Conservation (phyloP, 2,113 vertebrate genomes). For the Origma solitaria region DNA sequence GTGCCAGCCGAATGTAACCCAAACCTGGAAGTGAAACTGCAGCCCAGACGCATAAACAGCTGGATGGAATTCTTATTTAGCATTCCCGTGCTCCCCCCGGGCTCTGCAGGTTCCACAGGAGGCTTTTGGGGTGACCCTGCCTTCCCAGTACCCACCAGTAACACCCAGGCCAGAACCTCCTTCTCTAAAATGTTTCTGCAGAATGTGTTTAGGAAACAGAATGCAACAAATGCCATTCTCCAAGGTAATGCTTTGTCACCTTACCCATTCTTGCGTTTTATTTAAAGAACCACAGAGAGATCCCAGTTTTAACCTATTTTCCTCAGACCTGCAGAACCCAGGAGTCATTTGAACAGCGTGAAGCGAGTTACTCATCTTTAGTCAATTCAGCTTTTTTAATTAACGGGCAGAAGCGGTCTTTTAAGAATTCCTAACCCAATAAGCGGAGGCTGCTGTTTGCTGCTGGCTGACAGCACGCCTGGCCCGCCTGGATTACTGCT, state of each 20-base stretch:
- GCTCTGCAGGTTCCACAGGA: not conserved
- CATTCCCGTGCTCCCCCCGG: not conserved
- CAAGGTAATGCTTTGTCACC: not conserved
- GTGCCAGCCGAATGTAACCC: not conserved
- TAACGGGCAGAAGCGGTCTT: not conserved
- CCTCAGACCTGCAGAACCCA: not conserved
- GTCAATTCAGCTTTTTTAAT: not conserved
- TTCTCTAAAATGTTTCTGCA: not conserved
- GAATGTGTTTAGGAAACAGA: not conserved
- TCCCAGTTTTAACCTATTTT: not conserved
- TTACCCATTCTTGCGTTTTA: not conserved
- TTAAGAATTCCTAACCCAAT: not conserved
- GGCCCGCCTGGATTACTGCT: not conserved
- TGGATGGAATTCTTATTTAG: not conserved
- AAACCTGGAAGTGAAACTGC: not conserved
- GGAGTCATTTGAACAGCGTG: not conserved
- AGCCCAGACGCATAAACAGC: accelerated
- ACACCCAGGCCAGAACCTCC: not conserved
- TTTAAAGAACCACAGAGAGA: not conserved
- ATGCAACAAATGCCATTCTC: accelerated
- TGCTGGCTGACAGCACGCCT: not conserved
- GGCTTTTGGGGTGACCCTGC: not conserved
- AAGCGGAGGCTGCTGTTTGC: not conserved
- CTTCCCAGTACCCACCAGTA: accelerated
- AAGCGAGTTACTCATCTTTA: not conserved